Base-by-base conservation (phyloP, 2,888 invertebrate species). In the Megalurothrips usitatus region DNA sequence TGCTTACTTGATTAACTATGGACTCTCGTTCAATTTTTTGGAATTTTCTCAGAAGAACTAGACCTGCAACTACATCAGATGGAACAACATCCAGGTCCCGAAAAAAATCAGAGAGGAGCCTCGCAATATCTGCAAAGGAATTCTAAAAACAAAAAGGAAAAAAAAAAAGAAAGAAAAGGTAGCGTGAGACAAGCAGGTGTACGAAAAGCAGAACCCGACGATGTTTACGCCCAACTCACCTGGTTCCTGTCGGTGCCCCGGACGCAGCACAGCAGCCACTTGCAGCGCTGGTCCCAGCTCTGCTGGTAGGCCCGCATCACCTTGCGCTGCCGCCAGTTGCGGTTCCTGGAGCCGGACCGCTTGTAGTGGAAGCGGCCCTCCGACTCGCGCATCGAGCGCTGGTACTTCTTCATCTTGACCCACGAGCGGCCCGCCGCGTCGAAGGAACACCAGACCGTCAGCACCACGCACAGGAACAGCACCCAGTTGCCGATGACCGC, bases 361-460 rank as follows among this genome's bases (percentile, higher is more conserved):
- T 92, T 92, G 86, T 94, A 93, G 85, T 93, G 92, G 85, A 92
- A 91, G 84, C 93, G 90, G n/a, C 92, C 92, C 86, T 93, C 93
- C 34, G 92, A 91, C 86, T 93, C 93, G 84, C 92, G 90, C 91
- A 94, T 92, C 83, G 94, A 94, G 83, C 94, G 90, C 87, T 95
- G 94, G 87, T 94, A 95, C 85, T 94, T 91, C 87, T 95, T 95
- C 94, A 95, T 94, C 88, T 95, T 95, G 47, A 96, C 94, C 95
- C 95, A 96, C 79, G 94, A 94, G 80, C 94, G 89, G 23, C 96
- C 96, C n/a, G 95, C 95, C 0, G 94, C 90, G 88, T 96, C 95
- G 87, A 94, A 96, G 3, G 94, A 93, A 87, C 95, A 95, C 94
- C 95, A 96, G 58, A 94, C 92, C 9, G 94, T 94, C 84, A 94